Base-by-base conservation (phyloP, 2,888 invertebrate species). In the Chironomus riparius region DNA sequence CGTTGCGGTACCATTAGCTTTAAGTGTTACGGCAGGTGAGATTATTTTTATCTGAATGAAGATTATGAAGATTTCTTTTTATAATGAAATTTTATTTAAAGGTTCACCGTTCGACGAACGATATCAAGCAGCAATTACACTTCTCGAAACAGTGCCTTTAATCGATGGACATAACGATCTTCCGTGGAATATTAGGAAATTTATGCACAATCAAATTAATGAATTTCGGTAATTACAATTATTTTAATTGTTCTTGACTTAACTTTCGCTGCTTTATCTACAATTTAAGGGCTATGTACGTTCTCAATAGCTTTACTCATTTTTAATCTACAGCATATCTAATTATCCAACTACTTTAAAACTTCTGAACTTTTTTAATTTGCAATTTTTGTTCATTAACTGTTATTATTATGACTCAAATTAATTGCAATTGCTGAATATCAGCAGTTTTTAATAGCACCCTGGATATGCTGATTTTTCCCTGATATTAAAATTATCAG, bases 101-200 rank as follows among this genome's bases (percentile, higher is more conserved):
- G 91, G 91, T 77, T 91, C 92, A 50, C 91, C 92, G 4, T 87
- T 91, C 79, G 91, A 91, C 81, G 92, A 92, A 83, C 86, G 92
- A 70, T 86, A 92, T 78, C 90, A 91, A 79, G 88, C 91, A 77
- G 92, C 91, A 12, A 89, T 90, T 77, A 87, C 91, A 78, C 87
- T 92, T 38, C 86, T 92, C 78, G 89, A 91, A 82, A 91, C 92
- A 85, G 91, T 91, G 79, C 92, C 92, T 79, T 89, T 92, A 79
- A 88, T 92, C 80, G 92, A 92, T 84, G 94, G 94, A 79, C 94
- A 95, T 88, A 95, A 95, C 85, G 95, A 95, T 84, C 86, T 94
- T 78, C 94, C 94, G 13, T 94, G 94, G 93, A 94, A 94, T 85
- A 93, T 95, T 83, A 87, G 94, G 79, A 94, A 94, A 85, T 94